phyloP scores from a whole-genome alignment of 2,888 invertebrate genomes.

The Aleiodes alternator region DNA sequence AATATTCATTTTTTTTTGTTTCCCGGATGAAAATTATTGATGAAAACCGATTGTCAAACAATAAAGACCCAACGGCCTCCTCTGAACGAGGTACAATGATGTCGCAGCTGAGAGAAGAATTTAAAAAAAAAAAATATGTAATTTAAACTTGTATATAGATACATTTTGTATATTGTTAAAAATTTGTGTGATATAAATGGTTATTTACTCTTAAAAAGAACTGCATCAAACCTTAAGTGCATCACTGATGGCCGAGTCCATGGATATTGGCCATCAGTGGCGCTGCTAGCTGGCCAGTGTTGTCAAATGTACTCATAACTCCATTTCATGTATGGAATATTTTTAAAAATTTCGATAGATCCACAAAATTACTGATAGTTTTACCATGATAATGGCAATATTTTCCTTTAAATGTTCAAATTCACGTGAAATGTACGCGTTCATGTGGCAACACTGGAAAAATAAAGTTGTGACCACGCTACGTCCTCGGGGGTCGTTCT shows the following conservation, averaged over 20 bases:
- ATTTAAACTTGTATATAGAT: slow-evolving; percentile 75
- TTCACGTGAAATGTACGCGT: slow-evolving; percentile 10
- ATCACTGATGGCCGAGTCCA: slow-evolving; percentile 24
- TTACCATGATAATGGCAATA: neutral
- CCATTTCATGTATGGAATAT: neutral
- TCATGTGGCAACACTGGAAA: slow-evolving; percentile 35
- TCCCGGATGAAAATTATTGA: slow-evolving; percentile 15
- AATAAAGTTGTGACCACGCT: slow-evolving; percentile 35
- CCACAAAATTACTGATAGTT: no score
- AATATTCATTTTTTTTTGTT: neutral
- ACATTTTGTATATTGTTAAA: slow-evolving; percentile 76
- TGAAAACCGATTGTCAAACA: slow-evolving; percentile 40
- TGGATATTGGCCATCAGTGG: slow-evolving; percentile 28
- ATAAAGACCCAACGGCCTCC: slow-evolving; percentile 50
- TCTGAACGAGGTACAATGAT: slow-evolving; percentile 17
- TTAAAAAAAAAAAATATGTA: slow-evolving; percentile 65
- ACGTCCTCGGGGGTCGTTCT: slow-evolving; percentile 46
- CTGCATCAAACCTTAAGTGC: slow-evolving; percentile 4
- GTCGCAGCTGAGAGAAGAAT: slow-evolving; percentile 37
- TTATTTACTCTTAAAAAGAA: slow-evolving; percentile 69
- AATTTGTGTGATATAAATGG: slow-evolving; percentile 76
- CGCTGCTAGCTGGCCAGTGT: slow-evolving; percentile 11
- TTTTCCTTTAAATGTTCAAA: slow-evolving; percentile 5
- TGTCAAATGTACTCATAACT: slow-evolving; percentile 1
- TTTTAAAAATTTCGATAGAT: no score